Evolutionary conservation across 2,888 invertebrate species (phyloP), one percentile per base, ranked within the genome.

Genomic region (Synanthedon myopaeformis): DNA sequence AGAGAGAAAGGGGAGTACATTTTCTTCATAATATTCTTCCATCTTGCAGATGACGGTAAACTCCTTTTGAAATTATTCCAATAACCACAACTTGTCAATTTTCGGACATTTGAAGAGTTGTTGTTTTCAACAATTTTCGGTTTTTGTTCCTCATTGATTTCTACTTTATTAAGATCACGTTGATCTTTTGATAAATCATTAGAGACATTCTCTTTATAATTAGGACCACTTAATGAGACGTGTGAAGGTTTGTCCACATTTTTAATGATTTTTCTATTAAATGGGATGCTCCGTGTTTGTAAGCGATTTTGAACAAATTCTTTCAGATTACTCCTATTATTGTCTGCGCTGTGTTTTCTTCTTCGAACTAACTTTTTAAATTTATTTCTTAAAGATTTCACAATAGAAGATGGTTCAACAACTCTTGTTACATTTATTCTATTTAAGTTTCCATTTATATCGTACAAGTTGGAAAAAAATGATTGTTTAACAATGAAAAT

Each of bases 1-100:
- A 14, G 5, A 3, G 45, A 13, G 13, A 45, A 45, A 5, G 13
- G 13, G 58, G 42, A 59, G 45, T 54, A 13, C 42, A 50, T 14
- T 54, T 55, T 45, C 51, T 13, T 41, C 41, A 41, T 50, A 13
- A 1, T 23, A 56, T 54, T 14, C 51, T 58, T 52, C 57, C 48
- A 45, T 45, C 45, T n/a, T 45, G 45, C n/a, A 45, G n/a, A 45
- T n/a, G n/a, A 14, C 12, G 12, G 12, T 42, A 42, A n/a, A 13
- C 13, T 42, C 1, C n/a, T 14, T 13, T 14, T 12, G 13, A 45
- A 45, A 14, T 45, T 45, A 1, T 45, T 45, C 45, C 45, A 45
- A 45, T 45, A 45, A 13, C 11, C 45, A 49, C 52, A 1, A 45
- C 2, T 0, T 45, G 13, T 13, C 45, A 4, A 8, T 13, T 14